Base-by-base conservation (phyloP, 1,140 invertebrate genomes). In the Drosophila oshimai region DNA sequence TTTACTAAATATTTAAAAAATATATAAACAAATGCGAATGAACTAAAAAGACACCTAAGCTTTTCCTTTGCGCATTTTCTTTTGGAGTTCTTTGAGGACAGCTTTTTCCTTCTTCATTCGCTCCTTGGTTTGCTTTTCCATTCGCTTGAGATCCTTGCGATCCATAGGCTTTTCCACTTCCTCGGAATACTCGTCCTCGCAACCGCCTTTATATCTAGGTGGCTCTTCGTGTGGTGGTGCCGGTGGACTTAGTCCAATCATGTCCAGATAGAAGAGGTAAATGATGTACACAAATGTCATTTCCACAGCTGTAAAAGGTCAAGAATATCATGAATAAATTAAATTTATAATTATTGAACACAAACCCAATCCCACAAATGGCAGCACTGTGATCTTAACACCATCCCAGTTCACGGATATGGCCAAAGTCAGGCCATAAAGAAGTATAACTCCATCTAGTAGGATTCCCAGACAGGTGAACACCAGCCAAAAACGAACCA, bases 231-330 rank as follows among this genome's bases (percentile, higher is more conserved):
- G 5, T 0, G 12, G 0, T 6, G 12, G 4, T 6, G 18, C 2
- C 5, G 24, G 0, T 0, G 33, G 3, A 37, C 6, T 28, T 4
- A 22, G 13, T 6, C 7, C 26, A 15, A 58, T 41, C 44, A 58
- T 58, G 3, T 80, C 80, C 53, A 81, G 5, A 29, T 87, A 87
- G 6, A 87, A 67, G 0, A 77, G 5, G 5, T 87, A 77, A 24
- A 87, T 31, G 7, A 87, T 77, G 5, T 81, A 87, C 7, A 87
- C 76, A 51, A 87, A 87, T 0, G 76, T 87, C 81, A 87, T 87
- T 54, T 87, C 81, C 22, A 87, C 81, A 53, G 81, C 81, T 84
- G 13, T 18, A n/a, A 4, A 12, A 0, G 0, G 2, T 1, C 0
- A 4, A 0, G 2, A 5, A 9, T n/a, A n/a, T 20, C 1, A 2